These are phyloP conservation scores for Paracentrotus lividus DNA, from an alignment of 53 echinoderm and acorn worm species.

Conservation along the genomic window DNA sequence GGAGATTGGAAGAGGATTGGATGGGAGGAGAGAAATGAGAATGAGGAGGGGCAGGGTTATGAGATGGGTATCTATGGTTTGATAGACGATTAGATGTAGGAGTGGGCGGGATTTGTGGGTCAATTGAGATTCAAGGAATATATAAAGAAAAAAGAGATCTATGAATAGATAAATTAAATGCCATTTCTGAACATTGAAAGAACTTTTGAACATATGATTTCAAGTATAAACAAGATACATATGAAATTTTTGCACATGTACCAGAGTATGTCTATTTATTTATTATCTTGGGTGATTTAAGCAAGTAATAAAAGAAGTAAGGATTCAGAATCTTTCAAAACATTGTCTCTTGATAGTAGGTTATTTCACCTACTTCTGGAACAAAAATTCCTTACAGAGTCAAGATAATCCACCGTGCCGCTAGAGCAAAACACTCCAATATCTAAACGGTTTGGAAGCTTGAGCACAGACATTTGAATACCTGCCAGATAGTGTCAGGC, in stretches of 20 bases:
- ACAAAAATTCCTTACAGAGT: not conserved
- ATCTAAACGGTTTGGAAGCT: not conserved
- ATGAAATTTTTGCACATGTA: not conserved
- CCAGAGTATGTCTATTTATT: not conserved
- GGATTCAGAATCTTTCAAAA: too few species aligned
- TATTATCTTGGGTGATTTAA: not conserved
- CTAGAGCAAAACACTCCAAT: not conserved
- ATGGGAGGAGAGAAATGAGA: too few species aligned
- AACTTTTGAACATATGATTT: too few species aligned
- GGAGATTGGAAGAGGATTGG: too few species aligned
- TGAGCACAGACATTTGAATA: not conserved
- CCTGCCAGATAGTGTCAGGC: not conserved
- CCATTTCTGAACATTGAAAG: too few species aligned
- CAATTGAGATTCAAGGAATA: not conserved
- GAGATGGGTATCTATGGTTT: too few species aligned
- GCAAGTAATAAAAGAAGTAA: not conserved
- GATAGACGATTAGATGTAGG: not conserved
- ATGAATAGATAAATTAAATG: too few species aligned
- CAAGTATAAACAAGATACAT: too few species aligned
- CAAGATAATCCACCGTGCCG: not conserved
- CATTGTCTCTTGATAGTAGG: not conserved
- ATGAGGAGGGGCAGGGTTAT: too few species aligned
- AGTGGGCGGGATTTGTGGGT: not conserved
- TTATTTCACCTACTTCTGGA: not conserved
- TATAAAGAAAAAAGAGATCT: too few species aligned